phyloP scores from a whole-genome alignment of 2,113 vertebrate species.

The Engraulis encrasicolus region DNA sequence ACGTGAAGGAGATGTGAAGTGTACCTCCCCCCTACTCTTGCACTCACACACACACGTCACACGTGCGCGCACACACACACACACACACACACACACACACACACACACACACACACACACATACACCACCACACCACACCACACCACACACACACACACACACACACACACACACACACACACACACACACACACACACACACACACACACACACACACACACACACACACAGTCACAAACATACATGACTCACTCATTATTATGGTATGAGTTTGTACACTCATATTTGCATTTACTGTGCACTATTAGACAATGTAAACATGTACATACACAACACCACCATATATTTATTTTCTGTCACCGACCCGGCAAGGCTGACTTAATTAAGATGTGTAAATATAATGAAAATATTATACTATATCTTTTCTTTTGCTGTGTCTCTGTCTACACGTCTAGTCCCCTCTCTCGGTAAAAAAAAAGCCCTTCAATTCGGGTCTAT shows the following conservation, averaged over 20 bases:
- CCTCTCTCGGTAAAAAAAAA: not conserved
- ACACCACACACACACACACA: not conserved
- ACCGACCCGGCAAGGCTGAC: not conserved
- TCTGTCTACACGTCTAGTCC: not conserved
- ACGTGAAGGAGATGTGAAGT: not conserved
- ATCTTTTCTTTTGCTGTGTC: not conserved
- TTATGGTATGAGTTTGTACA: not conserved
- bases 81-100: too few species aligned
- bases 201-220: not conserved
- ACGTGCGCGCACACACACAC: not conserved
- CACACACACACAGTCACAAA: not conserved
- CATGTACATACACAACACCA: not conserved
- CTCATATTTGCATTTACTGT: not conserved
- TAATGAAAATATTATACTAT: not conserved
- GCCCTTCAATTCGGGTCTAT: not conserved
- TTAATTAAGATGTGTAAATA: not conserved
- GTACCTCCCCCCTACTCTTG: not conserved
- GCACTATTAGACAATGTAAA: constrained; percentile 6
- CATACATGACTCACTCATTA: not conserved
- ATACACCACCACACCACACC: not conserved
- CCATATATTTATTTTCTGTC: not conserved
- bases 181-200: too few species aligned
- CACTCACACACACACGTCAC: not conserved
- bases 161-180: not conserved
- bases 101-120: constrained; percentile 5